Base-by-base conservation (phyloP, 2,888 invertebrate genomes). In the Metalampra italica region DNA sequence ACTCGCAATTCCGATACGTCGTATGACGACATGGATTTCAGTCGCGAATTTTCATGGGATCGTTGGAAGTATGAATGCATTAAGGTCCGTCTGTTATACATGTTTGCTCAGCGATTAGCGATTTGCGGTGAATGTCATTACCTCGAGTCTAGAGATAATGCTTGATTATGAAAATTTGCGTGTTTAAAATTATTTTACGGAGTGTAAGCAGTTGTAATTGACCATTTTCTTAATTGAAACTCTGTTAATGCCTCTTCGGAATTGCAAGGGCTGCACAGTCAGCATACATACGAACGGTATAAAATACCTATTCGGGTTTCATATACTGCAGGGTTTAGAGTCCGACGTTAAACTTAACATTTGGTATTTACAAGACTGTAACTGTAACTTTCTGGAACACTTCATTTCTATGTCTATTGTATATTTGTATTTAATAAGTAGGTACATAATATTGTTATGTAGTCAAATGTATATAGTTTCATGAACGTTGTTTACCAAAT, bases 1-100 rank as follows among this genome's bases (percentile, higher is more conserved):
- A 64, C 68, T 68, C 75, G 69, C 75, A 84, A 75, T 71, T 78
- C 70, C 80, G 67, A 82, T 81, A 89, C 74, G 89, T 82, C 89
- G 77, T 85, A 89, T 80, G 75, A 68, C 62, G 59, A 68, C 66
- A 65, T 63, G 71, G 76, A 78, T 81, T 84, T 79, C 57, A 69
- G 64, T 66, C 62, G 73, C 69, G 73, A 82, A 82, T 80, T 82
- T 83, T 78, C 72, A 50, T 61, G 51, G 54, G 64, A 60, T 54
- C 63, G 56, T 60, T 71, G 56, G 59, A 66, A 67, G 56, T 62
- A 62, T 56, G 62, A 65, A 68, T 66, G 61, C 71, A 70, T 75
- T 76, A 78, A 66, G 67, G 75, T 73, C 67, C 62, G 22, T 22
- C 56, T 59, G 54, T 49, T 50, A 56, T 57, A 65, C 66, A 70